phyloP scores from a whole-genome alignment of 92 coral and sea anemone species.

The Porites cylindrica region DNA sequence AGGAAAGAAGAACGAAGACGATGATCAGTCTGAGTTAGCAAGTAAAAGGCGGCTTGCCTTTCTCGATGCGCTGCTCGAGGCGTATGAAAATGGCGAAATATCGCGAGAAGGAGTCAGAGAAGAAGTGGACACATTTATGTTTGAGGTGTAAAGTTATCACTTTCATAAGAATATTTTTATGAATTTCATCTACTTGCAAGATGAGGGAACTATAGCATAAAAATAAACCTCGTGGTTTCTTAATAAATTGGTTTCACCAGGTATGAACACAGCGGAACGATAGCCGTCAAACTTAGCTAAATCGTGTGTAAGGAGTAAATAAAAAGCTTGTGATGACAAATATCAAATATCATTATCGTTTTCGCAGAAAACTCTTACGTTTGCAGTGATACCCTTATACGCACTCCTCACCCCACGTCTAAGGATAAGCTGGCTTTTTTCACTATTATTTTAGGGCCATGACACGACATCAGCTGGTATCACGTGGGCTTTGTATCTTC shows the following conservation, averaged over 20 bases:
- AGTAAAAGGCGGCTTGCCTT: constrained; percentile 61
- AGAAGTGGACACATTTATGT: constrained; percentile 86
- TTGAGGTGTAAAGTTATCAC: constrained; percentile 53
- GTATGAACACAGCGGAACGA: too few species aligned
- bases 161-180: too few species aligned
- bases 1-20: neutral
- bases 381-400: too few species aligned
- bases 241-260: too few species aligned
- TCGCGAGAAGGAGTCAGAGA: constrained; percentile 83
- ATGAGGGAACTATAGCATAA: too few species aligned
- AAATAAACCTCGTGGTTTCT: too few species aligned
- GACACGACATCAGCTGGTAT: constrained; percentile 89
- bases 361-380: too few species aligned
- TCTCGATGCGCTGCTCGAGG: constrained; percentile 74
- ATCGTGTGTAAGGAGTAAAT: too few species aligned
- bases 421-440: neutral
- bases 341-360: too few species aligned
- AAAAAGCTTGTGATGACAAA: too few species aligned
- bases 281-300: too few species aligned
- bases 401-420: neutral
- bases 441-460: constrained; percentile 67
- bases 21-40: neutral
- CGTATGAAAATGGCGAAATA: constrained; percentile 75
- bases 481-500: constrained; percentile 70
- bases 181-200: too few species aligned